Evolutionary conservation across 2,797 vertebrate species (phyloP).

Genomic region (Calcarius lapponicus): DNA sequence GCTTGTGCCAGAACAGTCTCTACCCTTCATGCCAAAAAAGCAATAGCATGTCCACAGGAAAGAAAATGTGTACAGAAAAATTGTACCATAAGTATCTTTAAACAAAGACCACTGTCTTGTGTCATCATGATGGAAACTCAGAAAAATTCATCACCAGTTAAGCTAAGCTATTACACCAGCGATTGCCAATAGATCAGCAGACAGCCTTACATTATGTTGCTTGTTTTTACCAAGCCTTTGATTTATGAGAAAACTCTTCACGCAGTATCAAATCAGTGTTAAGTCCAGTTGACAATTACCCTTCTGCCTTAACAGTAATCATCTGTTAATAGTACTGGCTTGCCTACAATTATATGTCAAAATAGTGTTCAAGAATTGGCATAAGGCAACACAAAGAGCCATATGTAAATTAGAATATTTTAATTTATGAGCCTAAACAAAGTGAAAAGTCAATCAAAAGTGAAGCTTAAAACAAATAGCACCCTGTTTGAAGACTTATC

Average conservation of each 20-base stretch:
- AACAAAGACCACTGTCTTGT: background rate
- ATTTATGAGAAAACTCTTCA: background rate
- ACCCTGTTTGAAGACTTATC: background rate
- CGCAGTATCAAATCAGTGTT: background rate
- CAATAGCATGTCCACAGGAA: background rate
- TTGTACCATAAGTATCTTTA: background rate
- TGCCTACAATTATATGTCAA: background rate
- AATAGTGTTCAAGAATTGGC: background rate
- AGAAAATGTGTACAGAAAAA: background rate
- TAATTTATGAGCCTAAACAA: constrained; percentile 4
- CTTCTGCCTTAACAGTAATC: background rate
- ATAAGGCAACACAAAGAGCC: background rate
- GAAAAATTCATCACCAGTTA: background rate
- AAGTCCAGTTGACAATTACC: constrained; percentile 12
- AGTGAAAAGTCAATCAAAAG: constrained; percentile 16
- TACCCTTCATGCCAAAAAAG: background rate
- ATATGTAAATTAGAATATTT: background rate
- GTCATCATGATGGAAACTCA: background rate
- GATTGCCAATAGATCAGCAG: background rate
- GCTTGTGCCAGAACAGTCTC: background rate
- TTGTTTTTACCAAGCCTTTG: background rate
- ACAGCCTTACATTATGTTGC: background rate
- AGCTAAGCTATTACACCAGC: background rate
- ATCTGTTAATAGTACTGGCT: constrained; percentile 6
- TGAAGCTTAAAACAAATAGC: constrained; percentile 11